Percentiles rank a stretch among this genome's conserved stretches.
These are phyloP conservation scores for Subacronicta megacephala DNA, from an alignment of 2,888 invertebrate genomes.

Conservation along the genomic window DNA sequence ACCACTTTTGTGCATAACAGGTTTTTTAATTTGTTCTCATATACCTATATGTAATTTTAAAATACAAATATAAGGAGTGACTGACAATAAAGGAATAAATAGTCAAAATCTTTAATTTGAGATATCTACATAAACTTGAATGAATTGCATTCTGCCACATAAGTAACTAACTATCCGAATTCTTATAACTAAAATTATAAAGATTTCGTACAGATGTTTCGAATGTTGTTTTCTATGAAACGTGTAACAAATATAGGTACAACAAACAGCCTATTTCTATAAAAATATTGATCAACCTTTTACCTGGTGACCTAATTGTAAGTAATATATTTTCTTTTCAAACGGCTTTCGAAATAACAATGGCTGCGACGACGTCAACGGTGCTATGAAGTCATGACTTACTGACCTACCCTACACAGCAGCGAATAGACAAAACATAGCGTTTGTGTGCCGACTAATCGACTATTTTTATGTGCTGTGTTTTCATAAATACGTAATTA, in stretches of 20 bases:
- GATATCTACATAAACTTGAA: no score
- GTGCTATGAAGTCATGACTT: slow-evolving; percentile 23
- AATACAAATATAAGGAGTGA: no score
- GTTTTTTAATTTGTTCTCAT: slow-evolving; percentile 18
- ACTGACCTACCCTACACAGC: slow-evolving; percentile 42
- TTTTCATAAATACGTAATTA: slow-evolving; percentile 9
- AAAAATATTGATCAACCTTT: background rate
- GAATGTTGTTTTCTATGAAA: no score
- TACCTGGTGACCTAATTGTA: background rate
- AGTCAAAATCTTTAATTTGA: no score
- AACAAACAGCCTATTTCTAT: no score
- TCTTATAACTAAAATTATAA: no score
- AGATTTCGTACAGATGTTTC: no score
- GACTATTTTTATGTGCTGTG: slow-evolving; percentile 2
- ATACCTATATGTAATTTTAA: no score
- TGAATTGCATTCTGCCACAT: no score
- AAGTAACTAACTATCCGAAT: no score
- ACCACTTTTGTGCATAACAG: slow-evolving; percentile 15
- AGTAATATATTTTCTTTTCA: slow-evolving; percentile 8
- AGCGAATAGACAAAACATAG: slow-evolving; percentile 10
- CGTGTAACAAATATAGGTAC: no score
- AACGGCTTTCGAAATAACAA: slow-evolving; percentile 13
- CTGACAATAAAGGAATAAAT: no score
- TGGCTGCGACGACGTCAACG: slow-evolving; percentile 20
- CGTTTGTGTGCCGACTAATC: slow-evolving; percentile 16